phyloP scores from a whole-genome alignment of 2,797 vertebrate species.

The Anas bernieri region DNA sequence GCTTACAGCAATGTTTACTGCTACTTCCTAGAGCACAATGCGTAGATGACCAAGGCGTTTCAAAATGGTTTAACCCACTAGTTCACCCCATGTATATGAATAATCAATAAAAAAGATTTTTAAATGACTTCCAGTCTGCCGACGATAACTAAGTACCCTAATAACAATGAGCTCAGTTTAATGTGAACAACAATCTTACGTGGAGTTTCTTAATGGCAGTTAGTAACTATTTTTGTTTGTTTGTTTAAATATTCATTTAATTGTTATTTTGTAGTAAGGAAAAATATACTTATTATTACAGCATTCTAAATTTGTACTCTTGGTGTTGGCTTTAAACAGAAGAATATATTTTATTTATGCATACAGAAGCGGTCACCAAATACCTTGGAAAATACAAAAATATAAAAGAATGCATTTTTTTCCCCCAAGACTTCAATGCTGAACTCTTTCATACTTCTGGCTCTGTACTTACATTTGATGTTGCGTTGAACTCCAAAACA shows the following conservation, averaged over 20 bases:
- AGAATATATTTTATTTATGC: not conserved
- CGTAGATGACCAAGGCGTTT: not conserved
- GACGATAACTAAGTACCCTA: not conserved
- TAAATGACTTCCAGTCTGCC: not conserved
- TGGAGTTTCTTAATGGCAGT: not conserved
- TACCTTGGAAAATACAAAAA: not conserved
- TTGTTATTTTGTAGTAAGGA: not conserved
- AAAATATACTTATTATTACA: not conserved
- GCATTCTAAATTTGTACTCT: not conserved
- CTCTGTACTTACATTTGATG: not conserved
- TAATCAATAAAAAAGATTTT: not conserved
- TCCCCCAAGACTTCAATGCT: not conserved
- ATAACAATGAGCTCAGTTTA: not conserved
- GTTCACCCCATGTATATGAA: not conserved
- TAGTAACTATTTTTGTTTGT: not conserved
- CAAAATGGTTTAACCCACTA: not conserved
- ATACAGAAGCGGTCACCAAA: not conserved
- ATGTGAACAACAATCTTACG: not conserved
- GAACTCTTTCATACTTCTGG: not conserved
- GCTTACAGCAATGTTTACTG: no score
- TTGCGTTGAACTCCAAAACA: not conserved
- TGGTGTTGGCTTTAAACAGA: not conserved
- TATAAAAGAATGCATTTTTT: not conserved
- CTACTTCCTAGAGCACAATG: not conserved
- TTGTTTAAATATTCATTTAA: not conserved